Evolutionary conservation across 2,888 invertebrate species (phyloP), one percentile per base, ranked within the genome.

Genomic region (Pseudococcus viburni): DNA sequence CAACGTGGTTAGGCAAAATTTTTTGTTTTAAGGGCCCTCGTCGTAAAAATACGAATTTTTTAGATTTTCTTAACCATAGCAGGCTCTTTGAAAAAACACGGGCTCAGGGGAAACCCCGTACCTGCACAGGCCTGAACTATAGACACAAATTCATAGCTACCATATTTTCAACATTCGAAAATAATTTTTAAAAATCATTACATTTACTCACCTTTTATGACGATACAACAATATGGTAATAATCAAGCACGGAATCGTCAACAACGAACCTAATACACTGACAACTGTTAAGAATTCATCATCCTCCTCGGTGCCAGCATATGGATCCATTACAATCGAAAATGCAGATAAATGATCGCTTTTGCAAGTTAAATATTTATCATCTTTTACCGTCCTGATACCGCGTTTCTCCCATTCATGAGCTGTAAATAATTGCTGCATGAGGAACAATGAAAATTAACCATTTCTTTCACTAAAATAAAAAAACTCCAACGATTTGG

Each of bases 181-280:
- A 33, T 33, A 33, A 33, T 33, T 33, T 33, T 33, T 2, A 2
- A 33, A 42, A 42, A 42, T 42, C 9, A 9, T 42, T 42, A 0
- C 6, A 42, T 9, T 42, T 42, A 8, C 42, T 42, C 42, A 83
- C 80, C 80, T 83, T n/a, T 83, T 83, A 46, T 83, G 80, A 46
- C 80, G 80, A 83, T 83, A 19, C 42, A 83, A 12, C 0, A 46
- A n/a, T 19, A 83, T 22, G 1, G 80, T 83, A 19, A 46, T 83
- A 6, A 83, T 83, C 17, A 83, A 83, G 46, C 80, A 83, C 19
- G 80, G 80, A 83, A 83, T 83, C 5, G 80, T 83, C n/a, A 83
- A 5, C 7, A 46, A 42, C 19, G 80, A 83, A 0, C 80, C 80
- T 5, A 83, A 19, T 7, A 33, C 33, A 12, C 80, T 83, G 11